Conservation (phyloP, 2,113 vertebrate species). For the Vanacampus margaritifer region DNA sequence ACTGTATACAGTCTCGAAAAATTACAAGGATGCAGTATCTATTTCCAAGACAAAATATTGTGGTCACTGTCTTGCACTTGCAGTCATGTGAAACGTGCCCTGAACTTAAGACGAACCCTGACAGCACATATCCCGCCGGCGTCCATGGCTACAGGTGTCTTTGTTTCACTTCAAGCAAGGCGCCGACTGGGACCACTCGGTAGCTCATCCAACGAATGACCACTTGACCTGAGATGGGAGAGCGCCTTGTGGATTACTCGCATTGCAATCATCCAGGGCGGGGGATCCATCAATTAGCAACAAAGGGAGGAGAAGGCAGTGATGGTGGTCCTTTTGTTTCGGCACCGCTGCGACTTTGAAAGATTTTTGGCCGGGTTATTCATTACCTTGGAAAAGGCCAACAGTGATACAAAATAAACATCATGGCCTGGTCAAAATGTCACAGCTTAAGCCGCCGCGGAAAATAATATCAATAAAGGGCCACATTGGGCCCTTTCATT, state of each 20-base stretch:
- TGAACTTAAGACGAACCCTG: conserved; percentile 69
- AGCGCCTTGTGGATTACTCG: conserved; percentile 64
- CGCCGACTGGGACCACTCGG: conserved; percentile 37
- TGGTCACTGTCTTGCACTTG: not conserved
- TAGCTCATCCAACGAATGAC: conserved; percentile 50
- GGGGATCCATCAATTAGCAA: conserved; percentile 48
- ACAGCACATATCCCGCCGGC: conserved; percentile 42
- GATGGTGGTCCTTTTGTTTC: conserved; percentile 57
- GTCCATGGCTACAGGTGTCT: conserved; percentile 66
- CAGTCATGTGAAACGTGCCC: conserved; percentile 35
- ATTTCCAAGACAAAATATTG: not conserved
- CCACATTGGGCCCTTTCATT: no score
- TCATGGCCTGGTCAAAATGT: conserved; percentile 52
- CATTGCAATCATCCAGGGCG: conserved; percentile 40
- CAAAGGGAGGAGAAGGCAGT: conserved; percentile 31
- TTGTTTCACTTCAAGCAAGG: conserved; percentile 69
- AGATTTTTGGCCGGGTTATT: conserved; percentile 24
- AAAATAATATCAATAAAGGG: no score
- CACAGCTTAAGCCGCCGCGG: conserved; percentile 34
- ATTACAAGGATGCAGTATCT: no score
- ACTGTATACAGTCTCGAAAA: no score
- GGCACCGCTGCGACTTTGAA: conserved; percentile 50
- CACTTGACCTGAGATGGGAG: conserved; percentile 70
- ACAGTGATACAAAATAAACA: conserved; percentile 21
- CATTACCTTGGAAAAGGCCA: conserved; percentile 46